phyloP scores from a whole-genome alignment of 2,113 vertebrate genomes.

The Pseudopodoces humilis region DNA sequence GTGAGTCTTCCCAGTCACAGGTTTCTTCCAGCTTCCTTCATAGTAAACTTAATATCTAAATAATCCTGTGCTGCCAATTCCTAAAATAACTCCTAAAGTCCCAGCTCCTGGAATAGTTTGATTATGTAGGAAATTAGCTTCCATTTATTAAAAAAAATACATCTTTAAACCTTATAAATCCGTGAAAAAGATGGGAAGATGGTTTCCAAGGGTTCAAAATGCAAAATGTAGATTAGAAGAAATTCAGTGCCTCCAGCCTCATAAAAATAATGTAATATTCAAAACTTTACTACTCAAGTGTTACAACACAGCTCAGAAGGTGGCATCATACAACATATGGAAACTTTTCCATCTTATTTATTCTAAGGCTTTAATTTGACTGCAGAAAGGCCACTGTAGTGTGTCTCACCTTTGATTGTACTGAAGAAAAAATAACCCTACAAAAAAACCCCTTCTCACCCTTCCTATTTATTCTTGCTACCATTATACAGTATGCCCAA shows the following conservation, averaged over 20 bases:
- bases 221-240: not conserved
- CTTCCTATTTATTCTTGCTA: not conserved
- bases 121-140: not conserved
- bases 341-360: not conserved
- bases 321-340: not conserved
- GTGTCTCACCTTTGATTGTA: not conserved
- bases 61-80: not conserved
- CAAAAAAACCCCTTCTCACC: not conserved
- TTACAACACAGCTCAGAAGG: not conserved
- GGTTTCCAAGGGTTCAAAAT: not conserved
- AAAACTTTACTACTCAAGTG: not conserved
- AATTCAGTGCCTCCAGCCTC: not conserved
- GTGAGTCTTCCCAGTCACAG: constrained; percentile 11
- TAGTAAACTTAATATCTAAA: constrained; percentile 60
- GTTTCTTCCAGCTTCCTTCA: constrained; percentile 31
- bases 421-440: not conserved
- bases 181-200: not conserved
- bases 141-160: not conserved
- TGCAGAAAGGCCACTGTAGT: not conserved
- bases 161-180: not conserved
- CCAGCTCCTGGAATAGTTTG: not conserved
- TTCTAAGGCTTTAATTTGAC: not conserved
- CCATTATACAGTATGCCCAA: not conserved
- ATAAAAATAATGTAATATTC: not conserved
- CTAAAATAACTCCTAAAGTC: not conserved